Percentiles rank a stretch among this genome's conserved stretches.
These are phyloP conservation scores for Drosophila triauraria DNA, from an alignment of 1,140 invertebrate genomes.

Conservation along the genomic window DNA sequence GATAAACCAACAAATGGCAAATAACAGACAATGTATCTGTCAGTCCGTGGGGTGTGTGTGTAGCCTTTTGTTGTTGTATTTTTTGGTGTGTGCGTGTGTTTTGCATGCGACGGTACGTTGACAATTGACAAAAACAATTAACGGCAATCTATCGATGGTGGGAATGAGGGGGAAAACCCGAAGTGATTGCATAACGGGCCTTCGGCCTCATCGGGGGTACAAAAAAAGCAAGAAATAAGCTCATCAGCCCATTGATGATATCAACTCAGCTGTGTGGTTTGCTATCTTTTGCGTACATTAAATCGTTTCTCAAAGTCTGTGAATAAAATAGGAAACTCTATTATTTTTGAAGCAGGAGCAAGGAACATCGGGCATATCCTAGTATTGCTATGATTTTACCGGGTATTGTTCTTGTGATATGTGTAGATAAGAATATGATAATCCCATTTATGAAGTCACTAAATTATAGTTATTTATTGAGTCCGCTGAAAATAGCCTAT, in stretches of 20 bases:
- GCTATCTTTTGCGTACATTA: background rate
- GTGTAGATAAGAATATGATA: too few species aligned
- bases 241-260: constrained; percentile 3
- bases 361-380: too few species aligned
- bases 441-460: too few species aligned
- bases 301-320: background rate
- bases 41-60: background rate
- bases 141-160: constrained; percentile 32
- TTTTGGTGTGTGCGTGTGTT: constrained; percentile 31
- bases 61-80: background rate
- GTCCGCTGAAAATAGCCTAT: too few species aligned
- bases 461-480: too few species aligned
- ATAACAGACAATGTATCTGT: constrained; percentile 29
- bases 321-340: background rate
- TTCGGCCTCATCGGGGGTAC: constrained; percentile 7
- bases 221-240: background rate
- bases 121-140: constrained; percentile 55
- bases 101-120: constrained; percentile 38
- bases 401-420: too few species aligned
- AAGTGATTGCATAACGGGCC: constrained; percentile 25
- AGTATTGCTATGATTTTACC: too few species aligned
- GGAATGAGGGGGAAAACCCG: constrained; percentile 5
- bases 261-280: background rate
- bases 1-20: constrained; percentile 47
- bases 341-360: background rate